A percentile compares a stretch with the other conserved stretches of the same genome.
Conservation (phyloP, 2,888 invertebrate species). For the Cosmorhoe ocellata region DNA sequence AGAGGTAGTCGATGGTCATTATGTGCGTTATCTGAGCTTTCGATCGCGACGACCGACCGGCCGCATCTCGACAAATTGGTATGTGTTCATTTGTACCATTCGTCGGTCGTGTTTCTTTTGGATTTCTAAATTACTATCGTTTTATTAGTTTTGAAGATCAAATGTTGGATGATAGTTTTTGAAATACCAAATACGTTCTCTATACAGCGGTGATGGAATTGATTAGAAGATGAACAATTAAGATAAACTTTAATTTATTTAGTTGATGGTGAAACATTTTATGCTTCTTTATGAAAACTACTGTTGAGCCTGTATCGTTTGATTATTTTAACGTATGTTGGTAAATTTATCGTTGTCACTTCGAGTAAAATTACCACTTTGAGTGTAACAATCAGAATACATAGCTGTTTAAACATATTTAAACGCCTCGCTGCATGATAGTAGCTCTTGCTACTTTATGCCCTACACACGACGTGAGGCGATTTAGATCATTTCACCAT, state of each 20-base stretch:
- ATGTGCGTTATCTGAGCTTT: constrained; percentile 57
- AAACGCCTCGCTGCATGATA: no score
- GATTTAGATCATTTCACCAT: no score
- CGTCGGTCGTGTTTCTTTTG: constrained; percentile 33
- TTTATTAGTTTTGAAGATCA: constrained; percentile 36
- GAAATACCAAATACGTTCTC: constrained; percentile 26
- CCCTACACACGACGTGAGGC: no score
- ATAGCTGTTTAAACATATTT: no score
- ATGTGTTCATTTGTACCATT: constrained; percentile 43
- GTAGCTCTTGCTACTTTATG: no score
- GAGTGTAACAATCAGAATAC: no score
- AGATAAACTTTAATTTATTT: constrained; percentile 21
- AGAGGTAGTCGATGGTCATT: constrained; percentile 59
- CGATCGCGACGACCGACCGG: constrained; percentile 58
- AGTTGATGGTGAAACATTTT: constrained; percentile 11
- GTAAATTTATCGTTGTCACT: no score
- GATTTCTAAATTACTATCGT: constrained; percentile 37
- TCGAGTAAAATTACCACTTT: no score
- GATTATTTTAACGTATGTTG: neutral
- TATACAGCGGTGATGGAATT: constrained; percentile 14
- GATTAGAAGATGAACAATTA: constrained; percentile 20
- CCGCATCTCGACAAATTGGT: constrained; percentile 51
- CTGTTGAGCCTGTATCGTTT: constrained; percentile 8
- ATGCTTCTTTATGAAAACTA: constrained; percentile 16
- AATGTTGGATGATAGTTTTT: constrained; percentile 30